Conservation (phyloP, 2,113 vertebrate genomes). For the Butastur rufipennis region DNA sequence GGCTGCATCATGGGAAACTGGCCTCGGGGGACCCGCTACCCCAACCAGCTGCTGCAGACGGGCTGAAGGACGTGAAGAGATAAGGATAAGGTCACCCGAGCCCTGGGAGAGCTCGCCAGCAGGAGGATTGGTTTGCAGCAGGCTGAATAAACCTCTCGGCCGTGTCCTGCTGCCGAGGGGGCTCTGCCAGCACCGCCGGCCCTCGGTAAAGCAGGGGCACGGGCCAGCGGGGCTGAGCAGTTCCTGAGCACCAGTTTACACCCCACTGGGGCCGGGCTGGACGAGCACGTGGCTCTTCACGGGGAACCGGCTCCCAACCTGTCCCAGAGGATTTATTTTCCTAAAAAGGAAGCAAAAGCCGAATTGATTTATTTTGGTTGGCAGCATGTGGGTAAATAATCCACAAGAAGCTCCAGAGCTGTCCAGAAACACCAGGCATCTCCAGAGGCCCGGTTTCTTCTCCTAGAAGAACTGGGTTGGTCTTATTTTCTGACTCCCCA, state of each 20-base stretch:
- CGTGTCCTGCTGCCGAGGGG: neutral
- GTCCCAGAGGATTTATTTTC: slow-evolving; percentile 23
- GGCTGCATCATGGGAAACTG: neutral
- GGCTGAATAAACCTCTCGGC: neutral
- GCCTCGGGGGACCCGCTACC: neutral
- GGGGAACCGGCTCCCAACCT: neutral
- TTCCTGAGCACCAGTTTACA: fast-evolving
- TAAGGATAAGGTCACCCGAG: neutral
- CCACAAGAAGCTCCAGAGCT: neutral
- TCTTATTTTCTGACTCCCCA: neutral
- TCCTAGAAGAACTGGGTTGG: fast-evolving
- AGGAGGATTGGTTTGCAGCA: neutral
- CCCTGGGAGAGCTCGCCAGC: neutral
- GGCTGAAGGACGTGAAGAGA: neutral
- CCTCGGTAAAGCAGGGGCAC: neutral
- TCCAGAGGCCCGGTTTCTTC: fast-evolving
- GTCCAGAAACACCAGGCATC: neutral
- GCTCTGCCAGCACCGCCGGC: neutral
- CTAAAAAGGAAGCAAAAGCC: slow-evolving; percentile 52
- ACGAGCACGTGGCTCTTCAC: neutral
- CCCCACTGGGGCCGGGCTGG: neutral
- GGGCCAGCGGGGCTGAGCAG: neutral
- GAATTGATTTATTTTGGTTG: slow-evolving; percentile 40
- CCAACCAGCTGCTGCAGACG: neutral
- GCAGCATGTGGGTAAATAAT: neutral